Evolutionary conservation across 30 jellyfish, hydroid and myxozoan genomes (phyloP).

Genomic region (Sanderia malayensis): DNA sequence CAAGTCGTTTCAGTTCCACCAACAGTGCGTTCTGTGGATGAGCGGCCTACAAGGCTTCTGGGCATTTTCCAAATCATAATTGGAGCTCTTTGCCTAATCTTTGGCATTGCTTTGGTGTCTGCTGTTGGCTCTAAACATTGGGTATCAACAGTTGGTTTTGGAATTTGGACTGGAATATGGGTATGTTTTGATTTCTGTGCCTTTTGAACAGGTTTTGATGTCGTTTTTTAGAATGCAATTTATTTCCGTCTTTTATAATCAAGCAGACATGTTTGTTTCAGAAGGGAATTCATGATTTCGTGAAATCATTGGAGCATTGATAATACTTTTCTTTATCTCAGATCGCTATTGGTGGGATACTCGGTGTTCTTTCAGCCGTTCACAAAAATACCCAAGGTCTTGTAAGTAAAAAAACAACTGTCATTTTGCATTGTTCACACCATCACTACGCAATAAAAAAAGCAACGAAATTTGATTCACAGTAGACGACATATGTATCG

Average conservation of each 20-base stretch:
- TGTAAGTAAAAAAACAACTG: constrained; percentile 6
- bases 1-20: not conserved
- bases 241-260: too few species aligned
- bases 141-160: constrained; percentile 44
- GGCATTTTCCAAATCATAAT: constrained; percentile 38
- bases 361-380: constrained; percentile 52
- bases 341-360: constrained; percentile 48
- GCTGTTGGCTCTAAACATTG: constrained; percentile 11
- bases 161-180: constrained; percentile 61
- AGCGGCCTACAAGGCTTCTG: constrained; percentile 24
- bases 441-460: not conserved
- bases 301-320: not conserved
- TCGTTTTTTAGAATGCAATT: too few species aligned
- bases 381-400: constrained; percentile 14
- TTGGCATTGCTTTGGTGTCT: constrained; percentile 28
- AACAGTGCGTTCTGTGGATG: not conserved
- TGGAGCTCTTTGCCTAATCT: constrained; percentile 32
- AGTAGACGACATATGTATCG: not conserved
- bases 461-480: not conserved
- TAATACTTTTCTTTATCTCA: not conserved
- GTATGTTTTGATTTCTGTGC: constrained; percentile 1
- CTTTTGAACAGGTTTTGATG: not conserved
- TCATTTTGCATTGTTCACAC: not conserved
- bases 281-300: not conserved
- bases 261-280: too few species aligned